A percentile compares a stretch with the other conserved stretches of the same genome.
These are phyloP conservation scores for Sinohyriopsis cumingii DNA, from an alignment of 2,888 invertebrate genomes.

Conservation along the genomic window DNA sequence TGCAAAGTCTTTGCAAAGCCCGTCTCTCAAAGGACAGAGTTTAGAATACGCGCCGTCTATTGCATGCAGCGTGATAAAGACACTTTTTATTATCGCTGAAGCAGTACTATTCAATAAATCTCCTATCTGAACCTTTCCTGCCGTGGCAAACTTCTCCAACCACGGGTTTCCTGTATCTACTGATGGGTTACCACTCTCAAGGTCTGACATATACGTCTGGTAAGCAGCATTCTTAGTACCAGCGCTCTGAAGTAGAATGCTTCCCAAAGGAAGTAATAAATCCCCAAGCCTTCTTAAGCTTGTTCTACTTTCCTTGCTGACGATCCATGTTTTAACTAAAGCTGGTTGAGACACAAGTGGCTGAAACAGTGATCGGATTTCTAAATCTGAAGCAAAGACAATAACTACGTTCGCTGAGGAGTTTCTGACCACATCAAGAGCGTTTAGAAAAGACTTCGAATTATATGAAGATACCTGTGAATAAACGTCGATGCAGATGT, in stretches of 20 bases:
- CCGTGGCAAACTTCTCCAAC: slow-evolving; percentile 15
- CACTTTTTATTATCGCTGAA: slow-evolving; percentile 43
- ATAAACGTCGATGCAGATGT: slow-evolving; percentile 38
- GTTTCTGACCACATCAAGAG: slow-evolving; percentile 4
- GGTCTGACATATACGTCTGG: slow-evolving; percentile 17
- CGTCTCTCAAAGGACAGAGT: slow-evolving; percentile 33
- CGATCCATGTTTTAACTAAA: slow-evolving; percentile 33
- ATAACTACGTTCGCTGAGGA: slow-evolving; percentile 25
- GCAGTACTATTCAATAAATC: slow-evolving; percentile 19
- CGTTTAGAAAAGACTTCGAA: neutral
- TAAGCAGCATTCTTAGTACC: slow-evolving; percentile 34
- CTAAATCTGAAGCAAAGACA: slow-evolving; percentile 25
- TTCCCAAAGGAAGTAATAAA: slow-evolving; percentile 32
- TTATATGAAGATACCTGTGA: slow-evolving; percentile 5
- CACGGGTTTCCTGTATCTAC: slow-evolving; percentile 23
- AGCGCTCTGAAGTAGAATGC: slow-evolving; percentile 27
- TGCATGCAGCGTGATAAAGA: slow-evolving; percentile 50
- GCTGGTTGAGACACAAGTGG: slow-evolving; percentile 19
- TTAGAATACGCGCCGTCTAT: slow-evolving; percentile 30
- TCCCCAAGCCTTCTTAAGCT: slow-evolving; percentile 25
- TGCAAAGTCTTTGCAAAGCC: slow-evolving; percentile 43
- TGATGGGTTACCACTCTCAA: neutral
- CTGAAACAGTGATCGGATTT: slow-evolving; percentile 30
- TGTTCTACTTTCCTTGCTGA: slow-evolving; percentile 27
- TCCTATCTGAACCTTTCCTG: neutral